Evolutionary conservation across 2,113 vertebrate genomes (phyloP), one percentile per base, ranked within the genome.

Genomic region (Misgurnus anguillicaudatus): DNA sequence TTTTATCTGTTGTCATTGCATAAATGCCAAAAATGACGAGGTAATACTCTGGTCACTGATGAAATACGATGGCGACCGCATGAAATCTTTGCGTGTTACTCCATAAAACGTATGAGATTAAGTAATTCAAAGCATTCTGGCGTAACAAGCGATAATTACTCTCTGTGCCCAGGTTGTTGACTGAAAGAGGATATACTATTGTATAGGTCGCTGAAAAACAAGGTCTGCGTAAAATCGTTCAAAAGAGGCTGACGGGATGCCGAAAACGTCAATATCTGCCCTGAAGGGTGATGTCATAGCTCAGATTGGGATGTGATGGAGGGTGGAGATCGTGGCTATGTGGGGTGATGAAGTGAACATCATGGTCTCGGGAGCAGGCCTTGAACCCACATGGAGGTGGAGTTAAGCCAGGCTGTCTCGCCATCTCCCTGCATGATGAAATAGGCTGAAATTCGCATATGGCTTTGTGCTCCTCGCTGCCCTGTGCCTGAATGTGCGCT

Each of bases 391-490:
- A 79, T 76, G 39, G 57, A 45, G 9, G 63, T 85, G 80, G 55
- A 82, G 80, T 42, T 75, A 80, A 74, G 83, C 78, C 69, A 79
- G 79, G 81, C 86, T 77, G 80, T 83, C 47, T 81, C 77, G 73
- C 86, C 58, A 68, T 87, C 83, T 85, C 76, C 21, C 65, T 72
- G 78, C 70, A 87, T 91, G 90, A 92, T 90, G 90, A 92, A 90
- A 93, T 80, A 17, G 10, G 2, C 78, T 88, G 91, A 78, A 92
- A 90, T 84, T 17, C 75, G 65, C 5, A 86, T 75, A 86, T 86
- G 60, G 75, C 63, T n/a, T 39, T 67, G 53, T 71, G 66, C 69
- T 31, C 73, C 17, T 60, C 68, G 24, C 38, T 70, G 72, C 75
- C 85, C 80, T 74, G 71, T 51, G 67, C 38, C 48, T 65, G 24